phyloP scores from a whole-genome alignment of 2,797 vertebrate species.

The Micromesistius poutassou region DNA sequence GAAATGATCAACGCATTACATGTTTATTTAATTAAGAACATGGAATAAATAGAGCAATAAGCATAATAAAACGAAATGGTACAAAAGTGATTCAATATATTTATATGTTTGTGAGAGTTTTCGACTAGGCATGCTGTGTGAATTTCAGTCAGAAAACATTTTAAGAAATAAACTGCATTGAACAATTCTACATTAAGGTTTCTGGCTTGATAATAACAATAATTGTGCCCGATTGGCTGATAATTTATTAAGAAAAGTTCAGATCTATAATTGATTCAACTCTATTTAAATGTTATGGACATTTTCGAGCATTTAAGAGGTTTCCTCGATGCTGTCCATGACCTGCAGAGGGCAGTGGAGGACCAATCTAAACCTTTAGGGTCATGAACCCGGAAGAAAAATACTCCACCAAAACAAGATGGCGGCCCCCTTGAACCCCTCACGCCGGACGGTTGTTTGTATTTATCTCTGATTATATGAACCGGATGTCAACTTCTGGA shows the following conservation, averaged over 20 bases:
- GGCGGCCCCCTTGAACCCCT: conserved; percentile 14
- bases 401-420: conserved; percentile 30
- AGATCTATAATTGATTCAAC: no score
- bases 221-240: conserved; percentile 2
- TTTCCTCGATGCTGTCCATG: background rate
- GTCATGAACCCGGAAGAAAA: conserved; percentile 42
- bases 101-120: conserved; percentile 31
- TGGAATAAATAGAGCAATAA: background rate
- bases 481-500: background rate
- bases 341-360: background rate
- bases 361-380: background rate
- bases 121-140: background rate
- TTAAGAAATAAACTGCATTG: background rate
- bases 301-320: background rate
- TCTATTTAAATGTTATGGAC: background rate
- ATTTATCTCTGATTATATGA: background rate
- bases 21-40: background rate
- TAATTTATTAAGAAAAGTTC: background rate
- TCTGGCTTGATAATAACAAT: conserved; percentile 29
- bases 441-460: conserved; percentile 25
- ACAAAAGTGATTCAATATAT: conserved; percentile 31
- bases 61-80: background rate
- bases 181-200: conserved; percentile 52
- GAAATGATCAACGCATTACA: conserved; percentile 2
- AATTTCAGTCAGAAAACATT: background rate